Evolutionary conservation across 2,888 invertebrate genomes (phyloP).

Genomic region (Apoderus coryli): DNA sequence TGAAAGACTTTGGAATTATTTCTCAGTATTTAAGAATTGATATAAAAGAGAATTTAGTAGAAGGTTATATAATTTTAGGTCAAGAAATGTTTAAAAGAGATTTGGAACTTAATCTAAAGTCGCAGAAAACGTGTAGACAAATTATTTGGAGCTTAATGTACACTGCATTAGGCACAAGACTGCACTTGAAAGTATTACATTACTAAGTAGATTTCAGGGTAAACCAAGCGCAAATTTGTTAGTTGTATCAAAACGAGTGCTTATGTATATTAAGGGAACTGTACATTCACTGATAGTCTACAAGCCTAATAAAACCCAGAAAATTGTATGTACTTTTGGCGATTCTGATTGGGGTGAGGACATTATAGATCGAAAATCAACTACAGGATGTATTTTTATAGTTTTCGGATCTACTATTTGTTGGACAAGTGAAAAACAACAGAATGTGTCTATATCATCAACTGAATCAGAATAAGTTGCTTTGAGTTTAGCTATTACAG

Average conservation of each 20-base stretch:
- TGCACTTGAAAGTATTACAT: conserved; percentile 11
- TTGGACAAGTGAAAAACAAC: conserved; percentile 23
- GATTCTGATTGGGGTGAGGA: conserved; percentile 13
- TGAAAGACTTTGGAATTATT: no score
- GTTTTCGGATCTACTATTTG: conserved; percentile 18
- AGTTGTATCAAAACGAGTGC: conserved; percentile 12
- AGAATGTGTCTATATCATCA: conserved; percentile 11
- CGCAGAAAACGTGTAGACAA: conserved; percentile 14
- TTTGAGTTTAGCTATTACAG: conserved; percentile 16
- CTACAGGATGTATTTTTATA: conserved; percentile 19
- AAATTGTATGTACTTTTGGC: conserved; percentile 11
- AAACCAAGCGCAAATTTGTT: conserved; percentile 13
- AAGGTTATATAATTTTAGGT: no score
- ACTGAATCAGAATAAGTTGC: conserved; percentile 22
- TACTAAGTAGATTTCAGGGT: conserved; percentile 5
- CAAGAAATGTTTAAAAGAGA: conserved; percentile 10
- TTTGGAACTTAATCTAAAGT: conserved; percentile 1
- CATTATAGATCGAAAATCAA: conserved; percentile 12
- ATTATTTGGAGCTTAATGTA: conserved; percentile 16
- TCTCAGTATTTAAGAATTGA: no score
- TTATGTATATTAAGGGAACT: conserved; percentile 14
- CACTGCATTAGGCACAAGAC: conserved; percentile 13
- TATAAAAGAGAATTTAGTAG: no score
- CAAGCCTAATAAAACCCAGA: conserved; percentile 8
- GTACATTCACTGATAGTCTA: conserved; percentile 9